Base-by-base conservation (phyloP, 2,797 vertebrate genomes). In the Apogon talboti region DNA sequence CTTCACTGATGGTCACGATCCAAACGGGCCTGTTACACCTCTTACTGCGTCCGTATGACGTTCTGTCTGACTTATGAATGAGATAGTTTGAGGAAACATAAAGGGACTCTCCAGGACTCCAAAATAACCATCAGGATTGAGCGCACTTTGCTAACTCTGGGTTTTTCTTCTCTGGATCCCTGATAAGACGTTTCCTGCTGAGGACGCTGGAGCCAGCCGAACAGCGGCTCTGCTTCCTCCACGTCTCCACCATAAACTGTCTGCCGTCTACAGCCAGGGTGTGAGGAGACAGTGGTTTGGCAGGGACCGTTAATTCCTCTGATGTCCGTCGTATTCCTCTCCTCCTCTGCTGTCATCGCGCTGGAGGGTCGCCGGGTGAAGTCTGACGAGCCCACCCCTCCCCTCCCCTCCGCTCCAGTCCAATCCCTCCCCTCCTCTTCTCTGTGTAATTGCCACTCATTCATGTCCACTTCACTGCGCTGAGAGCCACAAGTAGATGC, bases 281-380 rank as follows among this genome's bases (percentile, higher is more conserved):
- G 58, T 42, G 53, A 78, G 80, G 82, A 78, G 85, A 86, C 82
- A 71, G 86, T 84, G 84, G 86, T 88, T 90, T 87, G 86, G 83
- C 83, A 76, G 59, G 0, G 38, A 56, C 45, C 12, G 35, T 33
- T 16, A 15, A 63, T 72, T 57, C 38, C 1, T 71, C 56, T 66
- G 55, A 71, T 77, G 71, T 83, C 70, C 45, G 43, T 78, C 66
- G 45, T 60, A 40, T 45, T 45, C 55, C 73, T 62, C 64, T 69
- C 46, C 69, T 52, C 66, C 59, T 64, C 59, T 62, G 64, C 64
- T 70, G 59, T 76, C 74, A 59, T 64, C 71, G 53, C 52, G 11
- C 45, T 40, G 37, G 49, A 69, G 61, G 68, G 70, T 72, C 66
- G 64, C 42, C 4, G 74, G 71, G 60, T 67, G 40, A 74, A 53